phyloP scores from a whole-genome alignment of 2,888 invertebrate genomes.

The Trichopria drosophilae region DNA sequence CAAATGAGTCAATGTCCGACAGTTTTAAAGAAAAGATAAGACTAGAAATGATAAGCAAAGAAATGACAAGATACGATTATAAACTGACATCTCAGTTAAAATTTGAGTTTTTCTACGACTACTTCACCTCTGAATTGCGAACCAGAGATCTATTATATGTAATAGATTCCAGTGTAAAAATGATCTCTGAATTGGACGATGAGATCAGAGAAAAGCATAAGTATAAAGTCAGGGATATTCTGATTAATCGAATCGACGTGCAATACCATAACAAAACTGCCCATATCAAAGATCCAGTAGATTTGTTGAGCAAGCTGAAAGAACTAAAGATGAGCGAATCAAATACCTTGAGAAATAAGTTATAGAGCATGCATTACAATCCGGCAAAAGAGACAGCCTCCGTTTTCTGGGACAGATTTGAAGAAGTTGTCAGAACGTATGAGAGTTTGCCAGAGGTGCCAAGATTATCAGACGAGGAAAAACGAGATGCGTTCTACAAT shows the following conservation, averaged over 20 bases:
- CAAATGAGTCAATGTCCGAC: too few relatives aligned
- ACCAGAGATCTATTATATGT: constrained; percentile 28
- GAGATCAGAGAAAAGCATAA: constrained; percentile 5
- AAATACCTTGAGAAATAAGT: too few relatives aligned
- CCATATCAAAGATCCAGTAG: constrained; percentile 18
- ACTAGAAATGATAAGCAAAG: neutral
- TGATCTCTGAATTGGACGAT: constrained; percentile 1
- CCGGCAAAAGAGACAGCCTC: too few relatives aligned
- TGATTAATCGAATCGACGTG: constrained; percentile 21
- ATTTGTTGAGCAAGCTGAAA: constrained; percentile 4
- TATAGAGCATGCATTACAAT: too few relatives aligned
- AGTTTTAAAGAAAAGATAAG: too few relatives aligned
- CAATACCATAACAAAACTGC: neutral
- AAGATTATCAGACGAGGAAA: too few relatives aligned
- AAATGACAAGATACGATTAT: constrained; percentile 25
- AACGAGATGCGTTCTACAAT: too few relatives aligned
- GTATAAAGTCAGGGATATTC: too few relatives aligned
- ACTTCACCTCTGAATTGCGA: constrained; percentile 30
- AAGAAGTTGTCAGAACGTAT: too few relatives aligned
- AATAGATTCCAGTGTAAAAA: constrained; percentile 15
- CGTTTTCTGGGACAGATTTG: too few relatives aligned
- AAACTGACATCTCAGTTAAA: constrained; percentile 26
- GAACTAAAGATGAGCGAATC: too few relatives aligned
- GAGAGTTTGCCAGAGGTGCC: too few relatives aligned
- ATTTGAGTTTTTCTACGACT: constrained; percentile 31